A percentile compares a stretch with the other conserved stretches of the same genome.
Conservation (phyloP, 2,888 invertebrate genomes). For the Zootermopsis nevadensis region DNA sequence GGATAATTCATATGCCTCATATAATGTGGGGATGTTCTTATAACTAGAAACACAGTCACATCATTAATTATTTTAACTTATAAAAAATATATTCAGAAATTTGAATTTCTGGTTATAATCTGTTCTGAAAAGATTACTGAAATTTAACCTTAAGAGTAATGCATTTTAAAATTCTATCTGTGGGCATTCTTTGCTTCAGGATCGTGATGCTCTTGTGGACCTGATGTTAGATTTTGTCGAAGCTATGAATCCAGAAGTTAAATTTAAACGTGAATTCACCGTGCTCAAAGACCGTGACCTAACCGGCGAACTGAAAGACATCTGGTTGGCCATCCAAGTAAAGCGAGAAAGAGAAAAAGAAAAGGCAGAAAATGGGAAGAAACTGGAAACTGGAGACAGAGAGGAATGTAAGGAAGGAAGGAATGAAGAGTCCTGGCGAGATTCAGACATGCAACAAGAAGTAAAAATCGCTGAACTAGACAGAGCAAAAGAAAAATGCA, state of each 20-base stretch:
- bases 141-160: too few relatives aligned
- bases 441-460: background rate
- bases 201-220: conserved; percentile 74
- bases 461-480: background rate
- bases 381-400: background rate
- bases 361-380: conserved; percentile 39
- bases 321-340: conserved; percentile 77
- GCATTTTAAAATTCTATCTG: too few relatives aligned
- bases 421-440: background rate
- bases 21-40: too few relatives aligned
- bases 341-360: conserved; percentile 66
- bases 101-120: too few relatives aligned
- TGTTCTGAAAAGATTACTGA: too few relatives aligned
- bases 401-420: conserved; percentile 19
- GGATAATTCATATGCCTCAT: too few relatives aligned
- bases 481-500: background rate
- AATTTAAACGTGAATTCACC: conserved; percentile 67
- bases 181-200: conserved; percentile 62
- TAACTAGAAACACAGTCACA: too few relatives aligned
- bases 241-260: conserved; percentile 76
- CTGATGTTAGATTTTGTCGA: conserved; percentile 79
- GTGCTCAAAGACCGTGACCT: conserved; percentile 76
- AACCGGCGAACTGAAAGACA: conserved; percentile 78
- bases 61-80: too few relatives aligned
- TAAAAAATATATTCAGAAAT: too few relatives aligned